Conservation (phyloP, 2,113 vertebrate genomes). For the Scophthalmus maximus region DNA sequence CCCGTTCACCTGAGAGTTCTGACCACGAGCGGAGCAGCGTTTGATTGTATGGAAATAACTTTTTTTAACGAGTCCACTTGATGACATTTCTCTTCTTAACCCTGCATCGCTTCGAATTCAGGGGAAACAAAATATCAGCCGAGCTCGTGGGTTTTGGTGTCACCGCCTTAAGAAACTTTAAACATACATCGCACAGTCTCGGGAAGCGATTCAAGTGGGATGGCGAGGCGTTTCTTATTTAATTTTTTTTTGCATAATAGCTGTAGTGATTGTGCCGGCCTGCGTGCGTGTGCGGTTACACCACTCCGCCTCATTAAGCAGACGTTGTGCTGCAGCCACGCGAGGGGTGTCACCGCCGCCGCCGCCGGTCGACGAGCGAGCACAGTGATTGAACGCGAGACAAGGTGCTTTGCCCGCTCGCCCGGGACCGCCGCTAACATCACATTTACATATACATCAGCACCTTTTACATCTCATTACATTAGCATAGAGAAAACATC, state of each 20-base stretch:
- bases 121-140: not conserved
- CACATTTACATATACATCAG: constrained; percentile 74
- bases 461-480: constrained; percentile 67
- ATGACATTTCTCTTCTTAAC: not conserved
- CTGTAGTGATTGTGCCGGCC: constrained; percentile 13
- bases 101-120: not conserved
- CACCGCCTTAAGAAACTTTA: constrained; percentile 17
- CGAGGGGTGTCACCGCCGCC: constrained; percentile 32
- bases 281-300: constrained; percentile 22
- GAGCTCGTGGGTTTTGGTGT: constrained; percentile 7
- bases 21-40: too few species aligned
- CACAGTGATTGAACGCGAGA: constrained; percentile 54
- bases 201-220: constrained; percentile 11
- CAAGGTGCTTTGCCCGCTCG: constrained; percentile 45
- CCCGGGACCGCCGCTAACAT: constrained; percentile 43
- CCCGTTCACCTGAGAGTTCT: too few species aligned
- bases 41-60: too few species aligned
- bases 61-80: not conserved
- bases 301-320: constrained; percentile 66
- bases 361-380: constrained; percentile 31
- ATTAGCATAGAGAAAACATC: constrained; percentile 72
- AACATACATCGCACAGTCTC: constrained; percentile 36
- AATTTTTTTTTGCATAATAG: constrained; percentile 40
- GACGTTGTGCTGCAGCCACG: constrained; percentile 59
- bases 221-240: too few species aligned